Evolutionary conservation across 2,113 vertebrate genomes (phyloP).

Genomic region (Passer montanus): DNA sequence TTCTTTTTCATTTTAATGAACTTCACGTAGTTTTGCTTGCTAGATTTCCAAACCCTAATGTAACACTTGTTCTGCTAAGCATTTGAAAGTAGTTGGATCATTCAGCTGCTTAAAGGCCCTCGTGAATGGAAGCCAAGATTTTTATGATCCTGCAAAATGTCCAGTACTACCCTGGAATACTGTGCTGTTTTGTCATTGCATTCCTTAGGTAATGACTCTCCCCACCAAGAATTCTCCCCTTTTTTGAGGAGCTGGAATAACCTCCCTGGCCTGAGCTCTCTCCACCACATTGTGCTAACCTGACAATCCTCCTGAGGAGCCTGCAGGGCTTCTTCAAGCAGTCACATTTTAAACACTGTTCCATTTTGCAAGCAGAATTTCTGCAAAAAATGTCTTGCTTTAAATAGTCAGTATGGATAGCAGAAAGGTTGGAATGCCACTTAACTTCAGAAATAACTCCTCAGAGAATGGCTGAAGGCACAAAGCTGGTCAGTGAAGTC

Average conservation of each 20-base stretch:
- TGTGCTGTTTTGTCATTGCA: conserved; percentile 35
- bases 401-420: not conserved
- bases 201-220: conserved; percentile 37
- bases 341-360: not conserved
- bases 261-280: not conserved
- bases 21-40: not conserved
- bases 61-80: conserved; percentile 11
- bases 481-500: not conserved
- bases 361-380: not conserved
- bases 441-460: not conserved
- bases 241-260: not conserved
- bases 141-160: conserved; percentile 39
- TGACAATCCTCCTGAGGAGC: not conserved
- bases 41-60: not conserved
- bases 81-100: not conserved
- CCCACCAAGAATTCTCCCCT: not conserved
- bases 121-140: not conserved
- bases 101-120: conserved; percentile 15
- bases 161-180: conserved; percentile 5
- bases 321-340: not conserved
- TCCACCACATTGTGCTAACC: not conserved
- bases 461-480: not conserved
- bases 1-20: not conserved
- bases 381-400: not conserved
- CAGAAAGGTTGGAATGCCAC: not conserved